Percentiles rank a stretch among this genome's conserved stretches.
Evolutionary conservation across 2,888 invertebrate species (phyloP).

Genomic region (Acronicta leporina): DNA sequence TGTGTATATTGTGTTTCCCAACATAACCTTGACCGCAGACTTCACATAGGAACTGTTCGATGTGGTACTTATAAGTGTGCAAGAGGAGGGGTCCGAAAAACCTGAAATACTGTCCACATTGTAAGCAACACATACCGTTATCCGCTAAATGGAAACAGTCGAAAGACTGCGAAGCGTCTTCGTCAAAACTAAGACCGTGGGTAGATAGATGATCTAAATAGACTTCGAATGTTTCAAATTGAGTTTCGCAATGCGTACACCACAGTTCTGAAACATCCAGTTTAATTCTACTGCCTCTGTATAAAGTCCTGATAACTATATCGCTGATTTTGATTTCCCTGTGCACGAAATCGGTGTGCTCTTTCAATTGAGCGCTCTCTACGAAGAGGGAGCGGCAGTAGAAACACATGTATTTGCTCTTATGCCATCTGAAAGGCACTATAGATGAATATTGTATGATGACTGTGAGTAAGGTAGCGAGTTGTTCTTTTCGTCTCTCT

Average conservation of each 20-base stretch:
- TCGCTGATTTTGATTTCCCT: constrained; percentile 57
- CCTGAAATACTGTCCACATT: constrained; percentile 67
- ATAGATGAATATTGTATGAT: constrained; percentile 54
- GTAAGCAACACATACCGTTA: constrained; percentile 63
- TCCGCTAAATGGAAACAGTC: constrained; percentile 67
- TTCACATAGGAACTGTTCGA: constrained; percentile 64
- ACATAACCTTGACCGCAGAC: constrained; percentile 70
- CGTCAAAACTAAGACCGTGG: constrained; percentile 57
- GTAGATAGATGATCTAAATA: constrained; percentile 60
- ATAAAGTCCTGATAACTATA: constrained; percentile 43
- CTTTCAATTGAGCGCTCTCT: constrained; percentile 37
- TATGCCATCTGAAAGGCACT: constrained; percentile 55
- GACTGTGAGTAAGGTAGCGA: constrained; percentile 43
- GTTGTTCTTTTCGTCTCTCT: constrained; percentile 38
- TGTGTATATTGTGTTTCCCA: constrained; percentile 60
- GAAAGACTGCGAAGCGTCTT: constrained; percentile 49
- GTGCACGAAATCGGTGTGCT: constrained; percentile 63
- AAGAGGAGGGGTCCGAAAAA: constrained; percentile 69
- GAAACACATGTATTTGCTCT: constrained; percentile 57
- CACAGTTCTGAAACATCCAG: constrained; percentile 64
- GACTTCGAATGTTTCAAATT: constrained; percentile 55
- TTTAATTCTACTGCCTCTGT: constrained; percentile 59
- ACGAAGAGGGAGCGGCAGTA: constrained; percentile 46
- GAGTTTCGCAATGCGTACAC: constrained; percentile 63
- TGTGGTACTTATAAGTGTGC: constrained; percentile 66